A percentile compares a stretch with the other conserved stretches of the same genome.
These are phyloP conservation scores for Drosophila sucinea DNA, from an alignment of 1,140 invertebrate genomes.

Conservation along the genomic window DNA sequence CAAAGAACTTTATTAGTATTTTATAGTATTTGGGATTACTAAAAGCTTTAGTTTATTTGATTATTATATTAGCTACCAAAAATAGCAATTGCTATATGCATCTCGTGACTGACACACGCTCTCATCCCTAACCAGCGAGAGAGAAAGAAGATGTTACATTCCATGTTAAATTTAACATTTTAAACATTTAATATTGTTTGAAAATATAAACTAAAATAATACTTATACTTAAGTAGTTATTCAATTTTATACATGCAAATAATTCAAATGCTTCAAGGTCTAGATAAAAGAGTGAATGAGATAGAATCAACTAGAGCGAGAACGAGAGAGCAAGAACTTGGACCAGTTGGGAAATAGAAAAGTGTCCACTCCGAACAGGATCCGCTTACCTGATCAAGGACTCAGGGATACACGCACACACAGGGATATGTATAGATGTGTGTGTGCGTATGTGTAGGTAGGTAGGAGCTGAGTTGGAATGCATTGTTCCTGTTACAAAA, in stretches of 20 bases:
- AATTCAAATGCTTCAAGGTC: not conserved
- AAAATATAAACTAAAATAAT: not conserved
- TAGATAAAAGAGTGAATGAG: not conserved
- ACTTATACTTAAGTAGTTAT: not conserved
- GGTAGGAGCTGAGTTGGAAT: slow-evolving; percentile 68
- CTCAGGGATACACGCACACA: slow-evolving; percentile 11
- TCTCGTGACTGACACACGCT: not conserved
- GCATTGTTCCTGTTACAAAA: slow-evolving; percentile 42
- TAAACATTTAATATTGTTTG: not conserved
- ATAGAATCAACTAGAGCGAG: not conserved
- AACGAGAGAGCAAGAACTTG: slow-evolving; percentile 17
- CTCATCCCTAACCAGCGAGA: not conserved
- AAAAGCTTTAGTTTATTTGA: not conserved
- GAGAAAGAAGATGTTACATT: not conserved
- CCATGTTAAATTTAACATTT: not conserved
- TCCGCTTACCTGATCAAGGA: slow-evolving; percentile 47
- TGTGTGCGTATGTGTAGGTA: slow-evolving; percentile 26
- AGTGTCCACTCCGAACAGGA: slow-evolving; percentile 9
- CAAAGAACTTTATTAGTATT: too few species aligned
- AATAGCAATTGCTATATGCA: not conserved
- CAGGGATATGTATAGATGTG: slow-evolving; percentile 8
- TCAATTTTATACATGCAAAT: not conserved
- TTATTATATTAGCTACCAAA: not conserved
- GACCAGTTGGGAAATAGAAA: slow-evolving; percentile 63
- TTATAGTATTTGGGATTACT: slow-evolving; percentile 19